Conservation (phyloP, 2,888 invertebrate species). For the Synanthedon formicaeformis region DNA sequence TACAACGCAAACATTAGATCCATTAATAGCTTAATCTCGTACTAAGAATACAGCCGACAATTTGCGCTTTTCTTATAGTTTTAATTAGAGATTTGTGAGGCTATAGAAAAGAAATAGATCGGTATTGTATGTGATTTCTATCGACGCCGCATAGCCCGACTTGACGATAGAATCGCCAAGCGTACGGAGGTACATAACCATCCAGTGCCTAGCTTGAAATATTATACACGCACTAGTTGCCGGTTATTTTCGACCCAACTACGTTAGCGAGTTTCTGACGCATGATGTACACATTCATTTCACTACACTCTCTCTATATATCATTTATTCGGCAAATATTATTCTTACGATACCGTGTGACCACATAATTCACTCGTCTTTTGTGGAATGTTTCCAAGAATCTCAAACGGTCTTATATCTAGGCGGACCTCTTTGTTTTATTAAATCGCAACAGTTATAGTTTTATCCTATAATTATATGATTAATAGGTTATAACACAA, state of each 20-base stretch:
- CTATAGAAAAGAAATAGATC: too few species aligned
- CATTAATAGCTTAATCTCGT: conserved; percentile 4
- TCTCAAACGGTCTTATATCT: too few species aligned
- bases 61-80: too few species aligned
- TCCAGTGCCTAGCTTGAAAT: conserved; percentile 40
- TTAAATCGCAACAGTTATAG: too few species aligned
- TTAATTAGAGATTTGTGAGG: too few species aligned
- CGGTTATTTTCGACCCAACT: conserved; percentile 50
- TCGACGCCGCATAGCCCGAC: conserved; percentile 20
- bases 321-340: conserved; percentile 12
- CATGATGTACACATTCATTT: conserved; percentile 26
- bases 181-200: neutral
- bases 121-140: neutral
- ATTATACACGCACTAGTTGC: conserved; percentile 29
- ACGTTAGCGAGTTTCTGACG: conserved; percentile 52
- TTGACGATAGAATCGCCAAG: neutral
- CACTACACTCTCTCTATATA: conserved; percentile 20
- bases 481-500: too few species aligned
- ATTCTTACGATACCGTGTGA: conserved; percentile 2
- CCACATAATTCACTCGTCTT: neutral
- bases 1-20: conserved; percentile 13
- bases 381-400: neutral
- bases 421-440: too few species aligned
- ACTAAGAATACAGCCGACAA: neutral
- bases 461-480: too few species aligned